These are phyloP conservation scores for Lysiphlebus fabarum DNA, from an alignment of 1,140 invertebrate genomes.

Conservation along the genomic window DNA sequence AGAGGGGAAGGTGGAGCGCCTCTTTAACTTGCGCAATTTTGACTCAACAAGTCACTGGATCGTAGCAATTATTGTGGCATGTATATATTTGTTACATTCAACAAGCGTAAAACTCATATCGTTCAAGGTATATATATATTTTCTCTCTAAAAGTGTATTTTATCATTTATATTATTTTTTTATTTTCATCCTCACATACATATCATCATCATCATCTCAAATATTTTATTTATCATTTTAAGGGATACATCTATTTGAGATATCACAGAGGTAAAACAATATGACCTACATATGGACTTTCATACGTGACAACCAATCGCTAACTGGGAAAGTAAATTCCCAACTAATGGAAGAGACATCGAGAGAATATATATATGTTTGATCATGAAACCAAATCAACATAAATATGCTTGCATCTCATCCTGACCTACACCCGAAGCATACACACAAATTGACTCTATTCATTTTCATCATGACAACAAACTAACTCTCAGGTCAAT, in stretches of 20 bases:
- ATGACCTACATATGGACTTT: conserved; percentile 19
- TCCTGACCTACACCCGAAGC: conserved; percentile 9
- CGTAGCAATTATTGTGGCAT: conserved; percentile 36
- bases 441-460: conserved; percentile 1
- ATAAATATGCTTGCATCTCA: too few species aligned
- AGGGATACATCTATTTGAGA: conserved; percentile 6
- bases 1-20: too few species aligned
- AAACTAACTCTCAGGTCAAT: too few species aligned
- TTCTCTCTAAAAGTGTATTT: conserved; percentile 18
- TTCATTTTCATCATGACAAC: conserved; percentile 1
- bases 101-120: conserved; percentile 42
- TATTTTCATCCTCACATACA: background rate
- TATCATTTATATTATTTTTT: background rate
- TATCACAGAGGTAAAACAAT: conserved; percentile 14
- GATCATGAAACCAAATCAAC: background rate
- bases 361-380: conserved; percentile 9
- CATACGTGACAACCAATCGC: conserved; percentile 21
- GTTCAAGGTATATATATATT: conserved; percentile 23
- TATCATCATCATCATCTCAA: background rate
- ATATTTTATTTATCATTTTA: background rate
- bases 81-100: conserved; percentile 39
- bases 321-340: conserved; percentile 20
- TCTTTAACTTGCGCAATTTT: conserved; percentile 23
- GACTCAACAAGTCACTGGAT: conserved; percentile 37
- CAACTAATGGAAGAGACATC: conserved; percentile 5